phyloP scores from a whole-genome alignment of 2,888 invertebrate genomes.

The Linyphia triangularis region DNA sequence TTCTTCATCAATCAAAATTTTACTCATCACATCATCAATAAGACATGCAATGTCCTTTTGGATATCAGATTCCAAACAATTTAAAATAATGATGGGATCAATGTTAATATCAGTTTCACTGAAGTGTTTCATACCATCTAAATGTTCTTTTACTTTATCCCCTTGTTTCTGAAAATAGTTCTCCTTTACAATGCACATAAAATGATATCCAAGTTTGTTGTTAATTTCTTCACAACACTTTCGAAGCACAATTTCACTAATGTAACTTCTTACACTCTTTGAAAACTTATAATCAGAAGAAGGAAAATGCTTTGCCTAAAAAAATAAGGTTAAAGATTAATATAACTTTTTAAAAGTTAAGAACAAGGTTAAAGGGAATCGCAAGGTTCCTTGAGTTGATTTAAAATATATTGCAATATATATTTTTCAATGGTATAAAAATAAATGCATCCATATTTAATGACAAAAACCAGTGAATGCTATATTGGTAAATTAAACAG shows the following conservation, averaged over 20 bases:
- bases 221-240: conserved; percentile 63
- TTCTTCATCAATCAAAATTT: background rate
- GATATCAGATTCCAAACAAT: background rate
- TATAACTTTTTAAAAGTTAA: conserved; percentile 10
- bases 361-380: background rate
- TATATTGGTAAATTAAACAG: no score
- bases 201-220: conserved; percentile 38
- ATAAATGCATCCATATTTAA: no score
- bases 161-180: conserved; percentile 35
- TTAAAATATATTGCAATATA: no score
- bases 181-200: conserved; percentile 47
- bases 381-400: no score
- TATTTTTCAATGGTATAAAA: no score
- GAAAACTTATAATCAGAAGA: conserved; percentile 62
- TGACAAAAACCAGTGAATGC: no score
- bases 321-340: conserved; percentile 54
- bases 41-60: background rate
- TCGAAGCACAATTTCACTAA: conserved; percentile 33
- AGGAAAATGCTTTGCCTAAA: conserved; percentile 72
- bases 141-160: conserved; percentile 12
- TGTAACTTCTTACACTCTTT: conserved; percentile 21
- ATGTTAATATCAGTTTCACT: conserved; percentile 18
- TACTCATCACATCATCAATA: conserved; percentile 5
- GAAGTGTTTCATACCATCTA: background rate
- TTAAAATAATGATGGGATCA: background rate